A percentile compares a stretch with the other conserved stretches of the same genome.
Conservation (phyloP, 2,888 invertebrate genomes). For the Trypoxylon attenuatum region DNA sequence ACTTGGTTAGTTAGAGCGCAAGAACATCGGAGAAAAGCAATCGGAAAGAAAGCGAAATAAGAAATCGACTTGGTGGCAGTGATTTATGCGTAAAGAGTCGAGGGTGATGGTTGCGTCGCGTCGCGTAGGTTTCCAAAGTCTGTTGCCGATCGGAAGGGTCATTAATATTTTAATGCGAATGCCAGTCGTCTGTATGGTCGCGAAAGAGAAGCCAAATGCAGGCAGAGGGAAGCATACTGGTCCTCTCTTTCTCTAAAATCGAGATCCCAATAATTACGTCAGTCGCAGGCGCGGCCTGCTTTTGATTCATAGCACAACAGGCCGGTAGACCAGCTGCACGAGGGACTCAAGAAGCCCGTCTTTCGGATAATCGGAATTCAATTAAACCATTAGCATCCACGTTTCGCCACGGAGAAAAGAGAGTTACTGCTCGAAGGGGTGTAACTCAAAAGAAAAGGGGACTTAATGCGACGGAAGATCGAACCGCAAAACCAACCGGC, state of each 20-base stretch:
- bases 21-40: no score
- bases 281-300: conserved; percentile 66
- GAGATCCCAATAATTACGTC: conserved; percentile 71
- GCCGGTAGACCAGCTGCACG: conserved; percentile 38
- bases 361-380: conserved; percentile 73
- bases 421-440: conserved; percentile 5
- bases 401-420: conserved; percentile 18
- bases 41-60: no score
- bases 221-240: no score
- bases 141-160: conserved; percentile 56
- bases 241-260: conserved; percentile 58
- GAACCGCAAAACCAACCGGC: conserved; percentile 49
- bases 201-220: conserved; percentile 26
- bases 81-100: conserved; percentile 45
- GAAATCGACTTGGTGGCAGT: conserved; percentile 30
- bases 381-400: conserved; percentile 69
- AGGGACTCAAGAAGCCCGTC: conserved; percentile 58
- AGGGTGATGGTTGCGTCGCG: conserved; percentile 17
- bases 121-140: conserved; percentile 43
- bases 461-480: conserved; percentile 61
- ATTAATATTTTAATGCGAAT: conserved; percentile 68
- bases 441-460: conserved; percentile 11
- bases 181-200: conserved; percentile 48
- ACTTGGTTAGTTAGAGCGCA: no score
- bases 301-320: conserved; percentile 70